Base-by-base conservation (phyloP, 2,797 vertebrate genomes). In the Margarornis squamiger region DNA sequence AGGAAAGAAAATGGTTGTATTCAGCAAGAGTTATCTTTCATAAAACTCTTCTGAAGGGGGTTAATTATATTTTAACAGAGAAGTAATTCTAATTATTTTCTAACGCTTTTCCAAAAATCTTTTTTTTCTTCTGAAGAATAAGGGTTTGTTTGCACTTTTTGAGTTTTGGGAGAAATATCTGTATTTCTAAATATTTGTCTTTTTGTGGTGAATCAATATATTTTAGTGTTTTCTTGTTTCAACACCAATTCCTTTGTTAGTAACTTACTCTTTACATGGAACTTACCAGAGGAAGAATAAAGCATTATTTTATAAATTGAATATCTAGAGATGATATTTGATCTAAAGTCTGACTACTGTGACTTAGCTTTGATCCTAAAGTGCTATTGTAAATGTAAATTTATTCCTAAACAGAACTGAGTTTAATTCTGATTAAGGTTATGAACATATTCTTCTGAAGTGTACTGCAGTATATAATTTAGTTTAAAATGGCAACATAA, bases 101-200 rank as follows among this genome's bases (percentile, higher is more conserved):
- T 20, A 41, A 34, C 11, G 0, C 12, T 71, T 63, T 88, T 49
- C 9, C 0, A 18, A 39, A 66, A 29, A 0, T 21, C 0, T 1
- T 39, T 68, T 68, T 41, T 72, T 62, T 54, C 7, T 49, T 68
- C 41, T 12, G 30, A 14, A 20, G 9, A 38, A 10, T 19, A 58
- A 48, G 29, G 9, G 4, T 46, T 78, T 67, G 3, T 10, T 65
- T 71, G 10, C 14, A 7, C 3, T 61, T 24, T 30, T 20, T 11
- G 13, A 3, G 0, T 12, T 52, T 62, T 9, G 4, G 4, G 4
- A 5, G 21, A 34, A 82, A 70, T 51, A 75, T 2, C 9, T 59
- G 0, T 12, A 21, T 38, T 74, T 75, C 43, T 67, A 58, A 75
- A 67, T 1, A 12, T 9, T 38, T 9, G 41, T 2, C 1, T 10